Evolutionary conservation across 2,797 vertebrate species (phyloP).

Genomic region (Acipenser oxyrinchus): DNA sequence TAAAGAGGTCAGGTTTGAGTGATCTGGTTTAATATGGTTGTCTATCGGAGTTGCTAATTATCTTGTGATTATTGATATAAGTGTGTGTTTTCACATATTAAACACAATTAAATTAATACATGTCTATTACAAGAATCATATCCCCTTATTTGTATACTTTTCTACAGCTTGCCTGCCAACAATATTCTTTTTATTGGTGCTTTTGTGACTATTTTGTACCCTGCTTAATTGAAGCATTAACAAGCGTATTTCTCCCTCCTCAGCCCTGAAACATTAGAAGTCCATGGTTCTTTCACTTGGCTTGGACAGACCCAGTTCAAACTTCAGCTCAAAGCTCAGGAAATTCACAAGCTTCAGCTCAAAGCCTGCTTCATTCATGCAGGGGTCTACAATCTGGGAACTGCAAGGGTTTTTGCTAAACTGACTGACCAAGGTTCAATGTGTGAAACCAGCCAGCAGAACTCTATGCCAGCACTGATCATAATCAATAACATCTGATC

Average conservation of each 20-base stretch:
- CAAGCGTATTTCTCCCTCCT: not conserved
- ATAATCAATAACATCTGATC: conserved; percentile 80
- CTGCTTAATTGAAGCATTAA: too few relatives aligned
- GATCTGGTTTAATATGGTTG: too few relatives aligned
- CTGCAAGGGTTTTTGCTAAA: conserved; percentile 81
- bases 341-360: conserved; percentile 70
- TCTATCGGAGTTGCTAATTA: too few relatives aligned
- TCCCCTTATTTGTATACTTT: too few relatives aligned
- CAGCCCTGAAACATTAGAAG: conserved; percentile 74
- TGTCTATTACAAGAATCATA: too few relatives aligned
- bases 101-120: too few relatives aligned
- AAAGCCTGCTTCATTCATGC: conserved; percentile 86
- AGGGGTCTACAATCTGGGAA: conserved; percentile 92
- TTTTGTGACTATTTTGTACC: too few relatives aligned
- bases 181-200: too few relatives aligned
- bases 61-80: too few relatives aligned
- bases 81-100: too few relatives aligned
- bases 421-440: conserved; percentile 67
- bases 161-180: too few relatives aligned
- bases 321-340: conserved; percentile 73
- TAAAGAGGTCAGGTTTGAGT: too few relatives aligned
- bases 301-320: conserved; percentile 89
- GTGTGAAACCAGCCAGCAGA: conserved; percentile 80
- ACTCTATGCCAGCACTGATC: conserved; percentile 83
- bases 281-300: conserved; percentile 85